phyloP scores from a whole-genome alignment of 2,888 invertebrate species.

The Leptinotarsa peninsularis region DNA sequence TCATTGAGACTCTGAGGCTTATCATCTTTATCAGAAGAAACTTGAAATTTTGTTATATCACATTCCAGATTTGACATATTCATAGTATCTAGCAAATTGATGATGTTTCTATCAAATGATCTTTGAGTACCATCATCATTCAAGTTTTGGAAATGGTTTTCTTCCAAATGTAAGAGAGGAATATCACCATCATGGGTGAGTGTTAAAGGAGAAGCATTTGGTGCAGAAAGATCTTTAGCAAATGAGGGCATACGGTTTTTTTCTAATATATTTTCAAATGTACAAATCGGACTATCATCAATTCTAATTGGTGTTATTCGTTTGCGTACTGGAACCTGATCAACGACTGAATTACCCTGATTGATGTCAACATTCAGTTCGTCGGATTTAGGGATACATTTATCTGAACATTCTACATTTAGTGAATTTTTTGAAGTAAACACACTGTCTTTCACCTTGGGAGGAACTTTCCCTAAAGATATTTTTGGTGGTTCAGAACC shows the following conservation, averaged over 20 bases:
- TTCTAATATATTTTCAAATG: slow-evolving; percentile 40
- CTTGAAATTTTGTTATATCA: slow-evolving; percentile 34
- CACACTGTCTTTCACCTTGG: neutral
- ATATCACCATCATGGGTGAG: slow-evolving; percentile 47
- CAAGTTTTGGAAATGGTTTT: slow-evolving; percentile 40
- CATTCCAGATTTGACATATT: slow-evolving; percentile 41
- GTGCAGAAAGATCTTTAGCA: slow-evolving; percentile 14
- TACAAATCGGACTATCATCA: slow-evolving; percentile 33
- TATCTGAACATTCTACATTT: neutral
- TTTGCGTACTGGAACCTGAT: slow-evolving; percentile 23
- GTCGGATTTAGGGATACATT: too few species aligned
- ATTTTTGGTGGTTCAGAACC: neutral
- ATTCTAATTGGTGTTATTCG: slow-evolving; percentile 43
- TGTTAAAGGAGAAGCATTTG: slow-evolving; percentile 30
- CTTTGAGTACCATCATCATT: slow-evolving; percentile 36
- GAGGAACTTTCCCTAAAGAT: neutral
- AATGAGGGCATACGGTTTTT: slow-evolving; percentile 29
- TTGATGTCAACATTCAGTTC: neutral
- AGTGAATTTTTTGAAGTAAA: neutral
- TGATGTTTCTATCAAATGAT: slow-evolving; percentile 38
- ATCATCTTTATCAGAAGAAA: neutral
- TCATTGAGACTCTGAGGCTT: neutral
- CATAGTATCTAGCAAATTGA: slow-evolving; percentile 43
- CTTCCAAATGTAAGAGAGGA: slow-evolving; percentile 46
- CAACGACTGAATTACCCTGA: neutral